These are phyloP conservation scores for Pseudomyrmex flavicornis DNA, from an alignment of 1,140 invertebrate species.

Conservation along the genomic window DNA sequence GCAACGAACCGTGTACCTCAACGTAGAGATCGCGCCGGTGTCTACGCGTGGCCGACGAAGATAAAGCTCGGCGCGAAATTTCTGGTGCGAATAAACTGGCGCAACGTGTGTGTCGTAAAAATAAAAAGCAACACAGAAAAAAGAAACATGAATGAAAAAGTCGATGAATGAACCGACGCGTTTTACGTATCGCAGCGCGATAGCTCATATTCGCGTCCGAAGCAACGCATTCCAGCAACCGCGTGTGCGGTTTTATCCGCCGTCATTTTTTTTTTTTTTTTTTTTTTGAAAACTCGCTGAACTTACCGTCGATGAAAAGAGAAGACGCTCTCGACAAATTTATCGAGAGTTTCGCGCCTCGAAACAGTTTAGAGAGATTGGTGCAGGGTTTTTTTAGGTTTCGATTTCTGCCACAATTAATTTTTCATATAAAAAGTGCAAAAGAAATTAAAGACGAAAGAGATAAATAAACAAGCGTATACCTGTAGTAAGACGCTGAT, in stretches of 20 bases:
- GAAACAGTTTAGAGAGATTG: too few species aligned
- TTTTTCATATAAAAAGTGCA: too few species aligned
- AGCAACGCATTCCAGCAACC: neutral
- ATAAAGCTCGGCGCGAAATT: constrained; percentile 57
- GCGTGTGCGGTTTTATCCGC: neutral
- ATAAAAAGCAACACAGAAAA: neutral
- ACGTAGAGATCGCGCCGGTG: constrained; percentile 29
- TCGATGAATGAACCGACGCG: constrained; percentile 32
- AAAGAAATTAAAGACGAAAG: too few species aligned
- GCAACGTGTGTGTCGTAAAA: neutral
- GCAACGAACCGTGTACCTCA: constrained; percentile 63
- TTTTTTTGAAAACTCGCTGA: neutral
- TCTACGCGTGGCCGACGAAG: constrained; percentile 40
- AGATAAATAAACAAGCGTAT: constrained; percentile 70
- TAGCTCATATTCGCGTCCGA: neutral
- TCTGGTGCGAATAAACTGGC: constrained; percentile 40
- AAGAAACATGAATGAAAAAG: constrained; percentile 40
- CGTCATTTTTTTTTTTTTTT: neutral
- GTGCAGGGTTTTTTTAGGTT: neutral
- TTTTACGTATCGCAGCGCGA: neutral
- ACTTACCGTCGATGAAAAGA: constrained; percentile 8
- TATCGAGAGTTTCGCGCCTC: neutral
- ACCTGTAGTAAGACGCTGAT: constrained; percentile 80
- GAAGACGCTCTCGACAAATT: neutral
- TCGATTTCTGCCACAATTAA: neutral